Evolutionary conservation across 2,797 vertebrate species (phyloP).

Genomic region (Phrynocephalus forsythii): DNA sequence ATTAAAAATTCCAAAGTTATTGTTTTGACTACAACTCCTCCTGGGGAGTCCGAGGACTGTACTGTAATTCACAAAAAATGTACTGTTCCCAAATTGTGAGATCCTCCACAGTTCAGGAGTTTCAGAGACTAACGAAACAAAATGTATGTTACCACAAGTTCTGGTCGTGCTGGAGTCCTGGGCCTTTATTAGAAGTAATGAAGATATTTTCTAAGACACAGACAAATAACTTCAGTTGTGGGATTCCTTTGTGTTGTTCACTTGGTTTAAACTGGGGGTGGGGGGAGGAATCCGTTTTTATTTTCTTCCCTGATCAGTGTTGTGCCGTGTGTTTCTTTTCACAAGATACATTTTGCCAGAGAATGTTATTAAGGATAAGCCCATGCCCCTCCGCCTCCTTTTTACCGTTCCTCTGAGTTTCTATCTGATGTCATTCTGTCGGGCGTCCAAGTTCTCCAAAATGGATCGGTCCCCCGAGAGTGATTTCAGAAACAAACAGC

Average conservation of each 20-base stretch:
- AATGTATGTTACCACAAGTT: too few species aligned
- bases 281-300: not conserved
- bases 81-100: not conserved
- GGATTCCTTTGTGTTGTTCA: not conserved
- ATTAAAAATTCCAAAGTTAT: not conserved
- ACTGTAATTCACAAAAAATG: not conserved
- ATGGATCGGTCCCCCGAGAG: conserved; percentile 54
- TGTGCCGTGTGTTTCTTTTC: not conserved
- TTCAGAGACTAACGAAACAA: not conserved
- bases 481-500: conserved; percentile 68
- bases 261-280: not conserved
- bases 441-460: conserved; percentile 45
- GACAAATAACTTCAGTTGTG: too few species aligned
- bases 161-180: too few species aligned
- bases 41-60: not conserved
- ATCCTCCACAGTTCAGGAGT: not conserved
- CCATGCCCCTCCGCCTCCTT: conserved; percentile 39
- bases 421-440: conserved; percentile 70
- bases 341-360: conserved; percentile 48
- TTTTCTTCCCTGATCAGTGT: conserved; percentile 18
- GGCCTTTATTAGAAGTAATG: too few species aligned
- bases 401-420: conserved; percentile 46
- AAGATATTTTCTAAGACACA: too few species aligned
- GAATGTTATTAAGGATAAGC: conserved; percentile 53
- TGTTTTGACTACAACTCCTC: not conserved